Percentiles rank a stretch among this genome's conserved stretches.
Conservation (phyloP, 2,797 vertebrate species). For the Rhynchotus rufescens region DNA sequence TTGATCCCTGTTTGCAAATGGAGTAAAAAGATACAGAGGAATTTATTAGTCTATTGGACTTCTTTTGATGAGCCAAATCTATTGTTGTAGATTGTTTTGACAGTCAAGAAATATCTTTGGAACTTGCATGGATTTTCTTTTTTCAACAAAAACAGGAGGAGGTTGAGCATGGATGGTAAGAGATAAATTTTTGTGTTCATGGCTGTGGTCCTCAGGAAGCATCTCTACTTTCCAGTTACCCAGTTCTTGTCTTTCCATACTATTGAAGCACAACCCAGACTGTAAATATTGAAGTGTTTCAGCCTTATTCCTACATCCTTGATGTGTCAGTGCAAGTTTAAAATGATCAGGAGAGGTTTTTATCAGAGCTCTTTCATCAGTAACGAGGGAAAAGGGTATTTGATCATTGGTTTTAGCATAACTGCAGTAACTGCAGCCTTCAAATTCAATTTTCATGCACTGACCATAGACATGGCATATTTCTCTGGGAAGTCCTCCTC, state of each 20-base stretch:
- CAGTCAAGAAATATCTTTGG: background rate
- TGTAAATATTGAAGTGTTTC: slow-evolving; percentile 37
- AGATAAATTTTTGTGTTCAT: slow-evolving; percentile 3
- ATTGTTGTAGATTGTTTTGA: slow-evolving; percentile 9
- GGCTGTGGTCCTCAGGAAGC: background rate
- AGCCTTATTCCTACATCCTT: slow-evolving; percentile 45
- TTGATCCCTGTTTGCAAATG: slow-evolving; percentile 89
- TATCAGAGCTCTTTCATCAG: background rate
- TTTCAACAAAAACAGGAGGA: background rate
- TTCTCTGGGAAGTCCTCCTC: slow-evolving; percentile 32
- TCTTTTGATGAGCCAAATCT: slow-evolving; percentile 49
- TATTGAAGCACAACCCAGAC: slow-evolving; percentile 7
- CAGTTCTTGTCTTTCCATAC: background rate
- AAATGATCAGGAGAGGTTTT: slow-evolving; percentile 53
- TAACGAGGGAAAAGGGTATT: slow-evolving; percentile 45
- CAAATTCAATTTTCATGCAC: slow-evolving; percentile 67
- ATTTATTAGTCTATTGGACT: slow-evolving; percentile 16
- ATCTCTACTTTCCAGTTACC: background rate
- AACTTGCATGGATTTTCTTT: slow-evolving; percentile 52
- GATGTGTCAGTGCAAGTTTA: slow-evolving; percentile 62
- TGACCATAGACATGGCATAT: slow-evolving; percentile 27
- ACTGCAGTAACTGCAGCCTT: slow-evolving; percentile 68
- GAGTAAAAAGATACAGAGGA: slow-evolving; percentile 32
- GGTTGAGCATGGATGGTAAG: background rate
- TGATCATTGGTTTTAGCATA: slow-evolving; percentile 63